These are phyloP conservation scores for Anarsia innoxiella DNA, from an alignment of 2,888 invertebrate species.

Conservation along the genomic window DNA sequence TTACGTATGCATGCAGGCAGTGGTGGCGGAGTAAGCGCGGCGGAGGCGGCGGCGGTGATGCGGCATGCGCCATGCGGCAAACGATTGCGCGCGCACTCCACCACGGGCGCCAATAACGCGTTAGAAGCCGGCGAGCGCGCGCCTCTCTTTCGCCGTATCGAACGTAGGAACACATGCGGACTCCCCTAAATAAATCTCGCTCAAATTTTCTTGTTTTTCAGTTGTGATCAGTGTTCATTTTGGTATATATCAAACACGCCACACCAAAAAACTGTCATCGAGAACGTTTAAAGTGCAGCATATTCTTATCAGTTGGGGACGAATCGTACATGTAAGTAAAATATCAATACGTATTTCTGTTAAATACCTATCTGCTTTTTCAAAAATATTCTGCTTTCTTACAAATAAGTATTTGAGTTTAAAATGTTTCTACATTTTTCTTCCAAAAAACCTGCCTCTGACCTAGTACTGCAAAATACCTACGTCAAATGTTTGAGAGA, in stretches of 20 bases:
- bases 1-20: no score
- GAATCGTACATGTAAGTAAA: background rate
- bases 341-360: no score
- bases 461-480: no score
- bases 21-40: conserved; percentile 20
- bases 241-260: no score
- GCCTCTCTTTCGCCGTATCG: conserved; percentile 46
- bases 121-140: conserved; percentile 46
- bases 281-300: background rate
- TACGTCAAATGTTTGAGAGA: no score
- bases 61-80: conserved; percentile 34
- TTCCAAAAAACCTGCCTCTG: no score
- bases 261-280: no score
- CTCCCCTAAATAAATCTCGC: conserved; percentile 29
- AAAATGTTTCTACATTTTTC: no score
- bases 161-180: conserved; percentile 42
- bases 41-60: conserved; percentile 14
- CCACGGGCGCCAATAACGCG: conserved; percentile 47
- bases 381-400: no score
- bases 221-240: no score
- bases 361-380: no score
- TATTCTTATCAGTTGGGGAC: background rate
- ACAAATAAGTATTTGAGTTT: no score
- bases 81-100: conserved; percentile 44
- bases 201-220: background rate